These are phyloP conservation scores for Thunnus thynnus DNA, from an alignment of 2,113 vertebrate species.

Conservation along the genomic window DNA sequence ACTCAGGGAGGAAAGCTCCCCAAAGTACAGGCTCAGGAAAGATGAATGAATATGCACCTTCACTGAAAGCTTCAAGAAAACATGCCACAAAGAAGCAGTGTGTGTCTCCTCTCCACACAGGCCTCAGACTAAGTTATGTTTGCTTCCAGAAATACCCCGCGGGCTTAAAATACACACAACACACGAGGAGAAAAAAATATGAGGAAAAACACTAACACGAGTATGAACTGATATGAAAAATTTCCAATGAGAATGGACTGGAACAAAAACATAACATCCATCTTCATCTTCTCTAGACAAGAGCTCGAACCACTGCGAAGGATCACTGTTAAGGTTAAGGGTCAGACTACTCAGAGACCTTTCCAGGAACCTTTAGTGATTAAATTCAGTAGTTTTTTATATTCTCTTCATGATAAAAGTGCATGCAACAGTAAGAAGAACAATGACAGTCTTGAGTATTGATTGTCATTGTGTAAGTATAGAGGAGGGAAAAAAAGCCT, in stretches of 20 bases:
- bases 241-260: constrained; percentile 30
- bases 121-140: constrained; percentile 38
- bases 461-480: constrained; percentile 15
- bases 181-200: background rate
- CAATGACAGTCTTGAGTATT: background rate
- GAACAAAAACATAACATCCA: constrained; percentile 62
- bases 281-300: constrained; percentile 54
- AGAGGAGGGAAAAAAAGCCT: background rate
- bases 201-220: constrained; percentile 26
- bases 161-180: constrained; percentile 66
- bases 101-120: constrained; percentile 44
- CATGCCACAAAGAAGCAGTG: constrained; percentile 53
- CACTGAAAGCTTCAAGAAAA: constrained; percentile 17
- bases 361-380: constrained; percentile 5
- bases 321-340: constrained; percentile 33
- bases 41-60: constrained; percentile 59
- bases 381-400: constrained; percentile 25
- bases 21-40: constrained; percentile 20
- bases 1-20: background rate
- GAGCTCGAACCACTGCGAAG: background rate
- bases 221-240: constrained; percentile 33
- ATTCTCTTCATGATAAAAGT: constrained; percentile 32
- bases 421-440: constrained; percentile 2
- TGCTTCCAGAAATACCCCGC: constrained; percentile 66
- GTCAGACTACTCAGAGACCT: constrained; percentile 29